Base-by-base conservation (phyloP, 2,888 invertebrate species). In the Caenorhabditis japonica region DNA sequence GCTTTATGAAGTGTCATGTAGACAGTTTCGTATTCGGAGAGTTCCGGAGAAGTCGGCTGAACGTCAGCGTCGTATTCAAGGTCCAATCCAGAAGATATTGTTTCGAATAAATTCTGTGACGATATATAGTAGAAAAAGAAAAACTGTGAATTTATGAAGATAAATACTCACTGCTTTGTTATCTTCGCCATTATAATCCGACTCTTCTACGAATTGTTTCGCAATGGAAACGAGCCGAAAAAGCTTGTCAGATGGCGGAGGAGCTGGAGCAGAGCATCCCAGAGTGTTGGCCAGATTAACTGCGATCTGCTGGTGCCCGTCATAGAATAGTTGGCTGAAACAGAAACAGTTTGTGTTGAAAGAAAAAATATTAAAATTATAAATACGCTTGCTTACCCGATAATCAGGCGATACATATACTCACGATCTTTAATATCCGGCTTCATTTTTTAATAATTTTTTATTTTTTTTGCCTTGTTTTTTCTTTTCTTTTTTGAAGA, bases 1-100 rank as follows among this genome's bases (percentile, higher is more conserved):
- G 94, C 95, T 89, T 97, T 97, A 89, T 99, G 97, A 3, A 96
- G 94, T 2, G 99, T 99, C 34, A 99, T 95, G 87, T 97, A 99
- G 0, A 97, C 97, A 0, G 99, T 99, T 90, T 99, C 97, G 88
- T 99, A 99, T 10, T 94, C 92, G 0, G 95, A 94, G 0, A 97
- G 97, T 88, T 99, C 97, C 0, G 97, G 96, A 0, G 97, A 95
- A 15, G 79, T 76, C 10, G 87, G 84, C 15, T 76, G 68, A 2
- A 87, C 88, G 88, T 99, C 97, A 55, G 96, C 95, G 88, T 97
- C 97, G 89, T 93, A 97, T 88, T 99, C 97, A 75, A 99, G 89
- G 89, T 99, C 97, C 75, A 92, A 88, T 2, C 95, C 95, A 83
- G 92, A 83, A 0, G 83, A 79, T 7, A 79, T 75, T 39, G 73